Conservation (phyloP, 2,888 invertebrate species). For the Amorpha juglandis region DNA sequence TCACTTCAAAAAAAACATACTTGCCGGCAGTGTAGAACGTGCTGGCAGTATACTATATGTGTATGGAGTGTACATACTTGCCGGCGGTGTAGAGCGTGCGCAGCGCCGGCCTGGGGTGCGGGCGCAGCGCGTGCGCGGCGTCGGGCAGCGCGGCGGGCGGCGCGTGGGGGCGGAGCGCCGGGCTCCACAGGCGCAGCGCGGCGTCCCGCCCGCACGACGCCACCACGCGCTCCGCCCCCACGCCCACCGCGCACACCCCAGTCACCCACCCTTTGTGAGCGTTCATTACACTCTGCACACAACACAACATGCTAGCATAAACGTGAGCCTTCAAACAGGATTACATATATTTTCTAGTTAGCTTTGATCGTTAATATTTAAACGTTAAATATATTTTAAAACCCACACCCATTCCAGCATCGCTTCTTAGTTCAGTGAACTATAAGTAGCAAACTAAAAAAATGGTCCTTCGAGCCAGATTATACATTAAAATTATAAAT, state of each 20-base stretch:
- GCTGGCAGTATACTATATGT: background rate
- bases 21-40: no score
- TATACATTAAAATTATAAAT: no score
- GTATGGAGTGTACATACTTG: constrained; percentile 85
- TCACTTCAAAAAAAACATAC: no score
- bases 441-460: no score
- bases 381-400: no score
- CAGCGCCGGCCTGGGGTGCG: constrained; percentile 77
- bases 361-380: no score
- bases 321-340: no score
- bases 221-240: constrained; percentile 67
- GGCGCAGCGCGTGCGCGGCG: constrained; percentile 87
- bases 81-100: constrained; percentile 89
- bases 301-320: no score
- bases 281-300: constrained; percentile 86
- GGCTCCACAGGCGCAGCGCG: constrained; percentile 90
- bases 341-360: no score
- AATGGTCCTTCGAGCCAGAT: no score
- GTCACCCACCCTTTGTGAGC: constrained; percentile 95
- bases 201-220: constrained; percentile 91
- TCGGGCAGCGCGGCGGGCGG: constrained; percentile 75
- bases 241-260: constrained; percentile 81
- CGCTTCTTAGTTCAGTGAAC: background rate
- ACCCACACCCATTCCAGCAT: background rate
- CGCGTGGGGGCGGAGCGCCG: constrained; percentile 83